phyloP scores from a whole-genome alignment of 1,140 invertebrate genomes.

The Cyclargus thomasi region DNA sequence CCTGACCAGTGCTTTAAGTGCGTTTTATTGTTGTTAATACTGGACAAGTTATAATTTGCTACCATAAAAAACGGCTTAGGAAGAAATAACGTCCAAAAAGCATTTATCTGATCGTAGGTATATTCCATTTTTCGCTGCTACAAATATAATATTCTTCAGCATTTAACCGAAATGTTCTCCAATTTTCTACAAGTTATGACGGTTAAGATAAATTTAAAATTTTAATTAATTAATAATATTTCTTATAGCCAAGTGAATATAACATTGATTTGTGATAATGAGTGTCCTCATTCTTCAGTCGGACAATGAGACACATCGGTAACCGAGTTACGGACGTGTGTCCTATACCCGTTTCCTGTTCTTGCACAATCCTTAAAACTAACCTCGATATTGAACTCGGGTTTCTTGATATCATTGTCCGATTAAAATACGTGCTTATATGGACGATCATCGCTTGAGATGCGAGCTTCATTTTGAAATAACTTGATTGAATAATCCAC shows the following conservation, averaged over 20 bases:
- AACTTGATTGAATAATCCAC: background rate
- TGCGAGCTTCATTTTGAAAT: background rate
- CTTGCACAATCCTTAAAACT: conserved; percentile 43
- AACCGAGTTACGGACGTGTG: conserved; percentile 48
- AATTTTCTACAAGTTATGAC: too few species aligned
- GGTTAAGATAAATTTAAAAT: too few species aligned
- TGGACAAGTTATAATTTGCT: background rate
- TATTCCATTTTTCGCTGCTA: background rate
- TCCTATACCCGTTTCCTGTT: conserved; percentile 56
- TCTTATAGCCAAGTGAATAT: background rate
- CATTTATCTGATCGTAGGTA: background rate
- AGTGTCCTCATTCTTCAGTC: background rate
- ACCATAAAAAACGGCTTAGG: background rate
- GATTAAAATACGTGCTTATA: conserved; percentile 18
- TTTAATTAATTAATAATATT: too few species aligned
- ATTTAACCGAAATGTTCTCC: too few species aligned
- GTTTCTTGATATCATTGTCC: conserved; percentile 16
- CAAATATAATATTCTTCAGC: background rate
- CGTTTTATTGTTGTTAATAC: background rate
- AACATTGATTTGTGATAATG: background rate
- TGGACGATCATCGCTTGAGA: background rate
- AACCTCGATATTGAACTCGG: conserved; percentile 40
- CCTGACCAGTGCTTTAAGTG: background rate
- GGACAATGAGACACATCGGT: conserved; percentile 30
- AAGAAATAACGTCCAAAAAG: background rate